Evolutionary conservation across 1,140 invertebrate species (phyloP).

Genomic region (Drusus annulatus): DNA sequence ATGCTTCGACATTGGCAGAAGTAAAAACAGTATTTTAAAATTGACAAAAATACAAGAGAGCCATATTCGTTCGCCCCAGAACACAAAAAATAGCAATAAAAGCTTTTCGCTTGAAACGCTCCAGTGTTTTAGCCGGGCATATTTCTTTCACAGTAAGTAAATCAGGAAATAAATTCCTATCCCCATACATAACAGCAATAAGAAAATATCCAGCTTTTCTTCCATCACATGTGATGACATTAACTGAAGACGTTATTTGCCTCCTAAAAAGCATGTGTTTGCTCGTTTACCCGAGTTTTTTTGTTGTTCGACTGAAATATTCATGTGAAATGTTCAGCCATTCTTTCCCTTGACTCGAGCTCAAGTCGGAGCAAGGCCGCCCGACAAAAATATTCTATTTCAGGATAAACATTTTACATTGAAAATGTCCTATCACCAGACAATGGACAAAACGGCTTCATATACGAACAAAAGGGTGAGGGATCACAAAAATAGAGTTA

Average conservation of each 20-base stretch:
- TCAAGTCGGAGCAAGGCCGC: not conserved
- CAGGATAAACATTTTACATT: constrained; percentile 17
- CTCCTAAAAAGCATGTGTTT: constrained; percentile 46
- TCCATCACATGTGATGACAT: constrained; percentile 50
- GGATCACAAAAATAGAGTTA: too few relatives aligned
- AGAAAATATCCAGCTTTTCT: not conserved
- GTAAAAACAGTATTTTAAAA: too few relatives aligned
- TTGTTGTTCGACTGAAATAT: constrained; percentile 47
- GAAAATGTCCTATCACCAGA: not conserved
- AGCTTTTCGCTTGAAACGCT: constrained; percentile 13
- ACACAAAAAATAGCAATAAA: constrained; percentile 22
- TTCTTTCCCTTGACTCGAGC: not conserved
- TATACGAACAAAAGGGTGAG: not conserved
- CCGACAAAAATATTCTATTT: not conserved
- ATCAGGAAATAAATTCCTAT: constrained; percentile 20
- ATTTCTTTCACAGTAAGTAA: constrained; percentile 1
- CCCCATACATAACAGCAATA: constrained; percentile 3
- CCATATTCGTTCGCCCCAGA: not conserved
- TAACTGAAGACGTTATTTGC: constrained; percentile 53
- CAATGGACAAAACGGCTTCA: not conserved
- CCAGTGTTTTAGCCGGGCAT: not conserved
- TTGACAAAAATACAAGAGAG: too few relatives aligned
- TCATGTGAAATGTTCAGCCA: constrained; percentile 42
- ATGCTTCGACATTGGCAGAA: too few relatives aligned
- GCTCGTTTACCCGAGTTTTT: constrained; percentile 15